These are phyloP conservation scores for Terrapene triunguis DNA, from an alignment of 2,113 vertebrate genomes.

Conservation along the genomic window DNA sequence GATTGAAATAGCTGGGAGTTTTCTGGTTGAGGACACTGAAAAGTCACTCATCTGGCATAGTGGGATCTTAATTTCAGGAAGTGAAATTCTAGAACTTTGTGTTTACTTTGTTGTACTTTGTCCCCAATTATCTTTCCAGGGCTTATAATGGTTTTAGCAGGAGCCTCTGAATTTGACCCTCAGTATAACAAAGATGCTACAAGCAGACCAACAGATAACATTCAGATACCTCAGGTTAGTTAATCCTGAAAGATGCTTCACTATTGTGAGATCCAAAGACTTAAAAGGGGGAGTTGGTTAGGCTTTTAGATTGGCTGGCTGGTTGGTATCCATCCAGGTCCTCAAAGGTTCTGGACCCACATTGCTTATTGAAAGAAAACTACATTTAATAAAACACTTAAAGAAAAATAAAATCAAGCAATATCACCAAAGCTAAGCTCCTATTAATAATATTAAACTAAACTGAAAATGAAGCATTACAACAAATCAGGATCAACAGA, in stretches of 20 bases:
- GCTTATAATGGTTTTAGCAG: slow-evolving; percentile 95
- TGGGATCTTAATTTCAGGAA: slow-evolving; percentile 11
- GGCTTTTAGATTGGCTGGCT: background rate
- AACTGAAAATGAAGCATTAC: background rate
- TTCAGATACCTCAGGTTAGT: slow-evolving; percentile 95
- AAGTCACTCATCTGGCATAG: background rate
- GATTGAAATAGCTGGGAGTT: background rate
- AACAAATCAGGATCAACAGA: background rate
- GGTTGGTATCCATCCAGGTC: background rate
- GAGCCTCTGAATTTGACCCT: slow-evolving; percentile 97
- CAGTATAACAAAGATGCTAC: slow-evolving; percentile 98
- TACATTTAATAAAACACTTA: background rate
- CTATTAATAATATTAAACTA: background rate
- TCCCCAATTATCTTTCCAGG: slow-evolving; percentile 80
- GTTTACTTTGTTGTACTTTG: background rate
- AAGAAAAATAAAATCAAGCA: background rate
- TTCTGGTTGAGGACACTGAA: background rate
- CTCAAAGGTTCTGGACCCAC: background rate
- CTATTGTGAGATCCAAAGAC: background rate
- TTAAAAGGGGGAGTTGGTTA: background rate
- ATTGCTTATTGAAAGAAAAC: slow-evolving; percentile 2
- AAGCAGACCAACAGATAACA: slow-evolving; percentile 95
- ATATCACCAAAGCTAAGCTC: background rate
- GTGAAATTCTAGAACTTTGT: background rate
- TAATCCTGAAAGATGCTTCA: background rate